A percentile compares a stretch with the other conserved stretches of the same genome.
phyloP scores from a whole-genome alignment of 2,113 vertebrate genomes.

The Lycaon pictus region DNA sequence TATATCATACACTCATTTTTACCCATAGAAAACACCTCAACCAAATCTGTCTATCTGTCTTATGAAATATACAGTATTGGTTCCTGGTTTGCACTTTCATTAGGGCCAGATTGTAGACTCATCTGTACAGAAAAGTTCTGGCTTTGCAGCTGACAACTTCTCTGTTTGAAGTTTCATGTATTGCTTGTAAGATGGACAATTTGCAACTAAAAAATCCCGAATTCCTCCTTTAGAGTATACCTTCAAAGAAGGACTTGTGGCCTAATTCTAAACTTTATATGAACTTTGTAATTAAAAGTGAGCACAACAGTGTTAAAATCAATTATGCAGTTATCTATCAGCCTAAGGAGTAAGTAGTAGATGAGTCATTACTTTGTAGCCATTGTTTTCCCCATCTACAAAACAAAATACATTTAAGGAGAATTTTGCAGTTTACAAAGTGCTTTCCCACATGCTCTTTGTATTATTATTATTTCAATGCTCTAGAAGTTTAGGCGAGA shows the following conservation, averaged over 20 bases:
- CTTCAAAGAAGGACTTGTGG: neutral
- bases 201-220: neutral
- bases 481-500: neutral
- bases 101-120: neutral
- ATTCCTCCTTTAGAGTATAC: neutral
- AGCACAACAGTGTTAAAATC: neutral
- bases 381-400: neutral
- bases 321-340: neutral
- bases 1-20: neutral
- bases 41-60: neutral
- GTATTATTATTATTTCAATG: neutral
- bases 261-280: slow-evolving; percentile 17
- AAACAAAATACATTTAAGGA: slow-evolving; percentile 35
- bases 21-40: neutral
- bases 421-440: slow-evolving; percentile 26
- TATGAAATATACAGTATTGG: neutral
- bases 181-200: neutral
- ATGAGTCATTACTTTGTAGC: neutral
- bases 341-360: neutral
- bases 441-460: neutral
- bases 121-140: neutral
- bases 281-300: slow-evolving; percentile 4
- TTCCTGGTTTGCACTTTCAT: neutral
- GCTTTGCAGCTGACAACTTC: neutral
- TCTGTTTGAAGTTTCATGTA: neutral